Base-by-base conservation (phyloP, 2,113 vertebrate species). In the Piaya cayana region DNA sequence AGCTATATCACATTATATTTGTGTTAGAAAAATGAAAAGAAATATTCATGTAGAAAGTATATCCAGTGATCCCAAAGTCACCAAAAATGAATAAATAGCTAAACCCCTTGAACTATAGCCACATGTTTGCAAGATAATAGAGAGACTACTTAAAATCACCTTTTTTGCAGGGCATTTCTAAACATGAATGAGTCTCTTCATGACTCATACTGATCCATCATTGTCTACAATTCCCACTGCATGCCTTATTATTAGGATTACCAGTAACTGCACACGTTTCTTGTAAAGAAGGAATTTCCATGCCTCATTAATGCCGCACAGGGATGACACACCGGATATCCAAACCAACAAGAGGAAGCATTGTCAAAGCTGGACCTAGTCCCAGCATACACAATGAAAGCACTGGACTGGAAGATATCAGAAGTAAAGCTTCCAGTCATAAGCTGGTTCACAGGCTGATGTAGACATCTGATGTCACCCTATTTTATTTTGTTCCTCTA, bases 131-230 rank as follows among this genome's bases (percentile, higher is more conserved):
- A 86, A 26, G 42, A 70, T 9, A 1, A 75, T 0, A 64, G 47
- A 62, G 20, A 82, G 25, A 25, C 11, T 29, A 74, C 32, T 49
- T 42, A 43, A 82, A 36, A 52, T 52, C 53, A 45, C 8, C 56
- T 78, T 79, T 63, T 37, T 4, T 42, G 71, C 19, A 78, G 60
- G 47, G 70, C 19, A 65, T 60, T 52, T 26, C 18, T 23, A 65
- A 90, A 59, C 20, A 29, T 2, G 2, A 81, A 17, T 17, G 52
- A 56, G 14, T 37, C 26, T 90, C 30, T 37, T 11, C 7, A 2
- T 98, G 97, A 98, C 65, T 98, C 97, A 97, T 3, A 7, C 36
- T 43, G 26, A 64, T 70, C 18, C 49, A 43, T 68, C 85, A 87
- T 67, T 86, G 83, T 34, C 75, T 77, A 6, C 7, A 63, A 72